phyloP scores from a whole-genome alignment of 2,888 invertebrate species.

The Nephrotoma appendiculata region DNA sequence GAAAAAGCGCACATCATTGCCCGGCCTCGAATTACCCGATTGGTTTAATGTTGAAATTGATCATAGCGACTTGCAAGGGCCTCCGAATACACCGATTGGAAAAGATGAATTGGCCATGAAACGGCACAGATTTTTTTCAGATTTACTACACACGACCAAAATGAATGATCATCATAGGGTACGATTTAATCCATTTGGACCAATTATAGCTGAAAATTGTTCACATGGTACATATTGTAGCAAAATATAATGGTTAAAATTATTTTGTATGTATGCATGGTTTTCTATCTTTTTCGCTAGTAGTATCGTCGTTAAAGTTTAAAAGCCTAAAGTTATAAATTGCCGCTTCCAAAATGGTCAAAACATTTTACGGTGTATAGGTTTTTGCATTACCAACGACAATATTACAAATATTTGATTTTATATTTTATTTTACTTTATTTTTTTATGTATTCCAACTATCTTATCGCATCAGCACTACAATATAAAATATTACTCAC shows the following conservation, averaged over 20 bases:
- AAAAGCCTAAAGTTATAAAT: neutral
- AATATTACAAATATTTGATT: neutral
- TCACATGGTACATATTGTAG: neutral
- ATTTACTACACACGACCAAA: constrained; percentile 56
- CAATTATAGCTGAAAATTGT: constrained; percentile 24
- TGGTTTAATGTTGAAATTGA: constrained; percentile 36
- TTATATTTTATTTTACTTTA: neutral
- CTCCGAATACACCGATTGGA: constrained; percentile 61
- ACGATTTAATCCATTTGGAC: constrained; percentile 58
- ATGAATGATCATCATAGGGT: constrained; percentile 61
- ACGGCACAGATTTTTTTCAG: constrained; percentile 64
- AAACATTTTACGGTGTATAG: neutral
- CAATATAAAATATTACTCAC: neutral
- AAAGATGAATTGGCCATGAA: constrained; percentile 62
- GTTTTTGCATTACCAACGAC: neutral
- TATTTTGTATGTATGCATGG: neutral
- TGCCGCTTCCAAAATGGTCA: neutral
- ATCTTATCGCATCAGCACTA: neutral
- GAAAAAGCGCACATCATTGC: constrained; percentile 22
- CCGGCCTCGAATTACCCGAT: constrained; percentile 27
- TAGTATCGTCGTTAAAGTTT: neutral
- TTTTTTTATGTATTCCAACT: neutral
- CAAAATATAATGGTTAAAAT: neutral
- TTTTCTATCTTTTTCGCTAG: neutral
- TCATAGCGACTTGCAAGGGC: constrained; percentile 16